A percentile compares a stretch with the other conserved stretches of the same genome.
Evolutionary conservation across 1,140 invertebrate genomes (phyloP).

Genomic region (Caenorhabditis brenneri): DNA sequence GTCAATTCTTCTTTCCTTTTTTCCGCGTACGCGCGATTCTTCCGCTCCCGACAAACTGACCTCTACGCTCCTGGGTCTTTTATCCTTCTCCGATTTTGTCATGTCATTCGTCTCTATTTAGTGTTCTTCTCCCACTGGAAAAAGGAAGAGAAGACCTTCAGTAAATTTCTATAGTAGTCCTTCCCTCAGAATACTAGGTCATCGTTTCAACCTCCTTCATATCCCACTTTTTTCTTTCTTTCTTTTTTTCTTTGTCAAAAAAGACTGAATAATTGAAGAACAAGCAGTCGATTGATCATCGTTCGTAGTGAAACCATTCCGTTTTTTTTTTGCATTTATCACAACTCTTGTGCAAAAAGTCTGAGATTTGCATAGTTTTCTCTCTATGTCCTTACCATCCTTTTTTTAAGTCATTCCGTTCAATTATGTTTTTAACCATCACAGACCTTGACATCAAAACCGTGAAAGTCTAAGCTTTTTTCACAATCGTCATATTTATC

Average conservation of each 20-base stretch:
- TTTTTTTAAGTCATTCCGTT: too few species aligned
- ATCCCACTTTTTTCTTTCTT: not conserved
- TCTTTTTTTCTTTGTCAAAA: not conserved
- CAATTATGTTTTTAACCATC: too few species aligned
- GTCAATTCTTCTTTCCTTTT: not conserved
- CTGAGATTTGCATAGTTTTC: not conserved
- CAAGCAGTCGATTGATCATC: too few species aligned
- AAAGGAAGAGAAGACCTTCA: constrained; percentile 26
- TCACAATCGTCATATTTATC: not conserved
- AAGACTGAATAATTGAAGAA: too few species aligned
- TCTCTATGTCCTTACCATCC: not conserved
- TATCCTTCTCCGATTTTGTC: not conserved
- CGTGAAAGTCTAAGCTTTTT: too few species aligned
- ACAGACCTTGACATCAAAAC: too few species aligned
- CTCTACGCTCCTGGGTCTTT: constrained; percentile 2
- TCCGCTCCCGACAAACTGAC: constrained; percentile 24
- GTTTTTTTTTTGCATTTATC: too few species aligned
- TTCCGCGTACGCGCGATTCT: constrained; percentile 5
- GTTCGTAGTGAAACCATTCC: too few species aligned
- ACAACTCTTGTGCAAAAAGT: too few species aligned
- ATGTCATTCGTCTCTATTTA: too few species aligned
- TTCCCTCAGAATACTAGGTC: constrained; percentile 33
- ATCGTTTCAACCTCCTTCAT: not conserved
- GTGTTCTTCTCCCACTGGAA: not conserved
- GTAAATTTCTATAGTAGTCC: constrained; percentile 35